Evolutionary conservation across 2,888 invertebrate species (phyloP).

Genomic region (Eremobia ochroleuca): DNA sequence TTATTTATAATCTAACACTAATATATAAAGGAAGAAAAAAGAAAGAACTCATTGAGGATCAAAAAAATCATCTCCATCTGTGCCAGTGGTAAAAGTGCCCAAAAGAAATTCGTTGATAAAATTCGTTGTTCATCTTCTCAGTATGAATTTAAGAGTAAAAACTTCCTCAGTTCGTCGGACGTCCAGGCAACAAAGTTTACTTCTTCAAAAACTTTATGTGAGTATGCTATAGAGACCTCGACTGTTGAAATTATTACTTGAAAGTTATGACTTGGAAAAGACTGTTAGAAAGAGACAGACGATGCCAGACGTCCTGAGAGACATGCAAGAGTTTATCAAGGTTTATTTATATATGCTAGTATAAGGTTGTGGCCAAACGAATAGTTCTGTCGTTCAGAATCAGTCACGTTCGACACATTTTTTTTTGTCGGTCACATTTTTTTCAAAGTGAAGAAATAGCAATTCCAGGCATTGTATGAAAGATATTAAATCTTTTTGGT

Average conservation of each 20-base stretch:
- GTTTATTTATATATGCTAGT: conserved; percentile 29
- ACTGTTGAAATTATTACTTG: conserved; percentile 26
- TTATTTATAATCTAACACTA: neutral
- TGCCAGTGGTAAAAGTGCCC: neutral
- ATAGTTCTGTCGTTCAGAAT: neutral
- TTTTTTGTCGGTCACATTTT: neutral
- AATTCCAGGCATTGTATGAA: too few relatives aligned
- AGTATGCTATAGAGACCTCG: conserved; percentile 21
- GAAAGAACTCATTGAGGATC: neutral
- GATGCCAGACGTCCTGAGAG: conserved; percentile 34
- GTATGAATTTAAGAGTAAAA: neutral
- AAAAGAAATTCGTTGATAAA: neutral
- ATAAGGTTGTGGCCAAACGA: conserved; percentile 8
- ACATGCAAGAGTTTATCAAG: conserved; percentile 22
- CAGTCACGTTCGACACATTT: neutral
- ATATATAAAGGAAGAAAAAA: too few relatives aligned
- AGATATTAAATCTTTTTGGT: neutral
- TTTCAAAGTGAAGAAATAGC: neutral
- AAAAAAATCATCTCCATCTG: neutral
- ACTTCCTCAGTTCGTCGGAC: neutral
- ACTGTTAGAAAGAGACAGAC: conserved; percentile 15
- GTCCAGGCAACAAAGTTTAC: conserved; percentile 21
- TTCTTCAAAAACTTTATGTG: conserved; percentile 26
- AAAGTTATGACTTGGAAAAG: conserved; percentile 32
- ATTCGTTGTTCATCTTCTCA: conserved; percentile 5